Base-by-base conservation (phyloP, 2,888 invertebrate species). In the Drosophila greeni region DNA sequence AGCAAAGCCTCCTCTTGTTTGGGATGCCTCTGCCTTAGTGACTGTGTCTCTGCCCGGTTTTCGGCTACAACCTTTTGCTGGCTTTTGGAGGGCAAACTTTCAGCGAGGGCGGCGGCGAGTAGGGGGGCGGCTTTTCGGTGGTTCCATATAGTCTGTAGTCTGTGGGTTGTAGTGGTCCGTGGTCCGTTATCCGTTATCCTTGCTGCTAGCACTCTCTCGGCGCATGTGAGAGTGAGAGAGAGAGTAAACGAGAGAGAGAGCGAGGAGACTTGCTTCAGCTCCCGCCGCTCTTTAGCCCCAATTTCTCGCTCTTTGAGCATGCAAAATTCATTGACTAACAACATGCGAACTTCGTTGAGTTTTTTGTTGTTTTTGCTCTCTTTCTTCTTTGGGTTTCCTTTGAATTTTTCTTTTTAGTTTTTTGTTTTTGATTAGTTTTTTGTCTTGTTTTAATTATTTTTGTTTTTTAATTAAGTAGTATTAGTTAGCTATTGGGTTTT, bases 281-380 rank as follows among this genome's bases (percentile, higher is more conserved):
- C 24, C 42, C 26, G 34, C 16, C 16, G n/a, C 47, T 51, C 37
- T 43, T 31, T 36, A 56, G 55, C 16, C 53, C 57, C 55, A 37
- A 29, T 56, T 7, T 24, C 34, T 31, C 37, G 34, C 52, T 62
- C 31, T 53, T 29, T 45, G 57, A 66, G 62, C 78, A 76, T 84
- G 70, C 79, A 67, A 67, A 84, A 84, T 85, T 81, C 80, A 81
- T 81, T 81, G 80, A 81, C 80, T 79, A 85, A 84, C 82, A 85
- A 81, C 67, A 80, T 72, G 81, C 62, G 54, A 62, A 76, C 51
- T 68, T 72, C 73, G 74, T 70, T 76, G 58, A 74, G 76, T 76
- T 69, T 61, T 57, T 43, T 26, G 18, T 18, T 45, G 11, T 26
- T 69, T 66, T 54, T 23, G 20, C 24, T 40, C 45, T 29, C 29